Percentiles rank a stretch among this genome's conserved stretches.
These are phyloP conservation scores for Zaprionus taronus DNA, from an alignment of 1,140 invertebrate species.

Conservation along the genomic window DNA sequence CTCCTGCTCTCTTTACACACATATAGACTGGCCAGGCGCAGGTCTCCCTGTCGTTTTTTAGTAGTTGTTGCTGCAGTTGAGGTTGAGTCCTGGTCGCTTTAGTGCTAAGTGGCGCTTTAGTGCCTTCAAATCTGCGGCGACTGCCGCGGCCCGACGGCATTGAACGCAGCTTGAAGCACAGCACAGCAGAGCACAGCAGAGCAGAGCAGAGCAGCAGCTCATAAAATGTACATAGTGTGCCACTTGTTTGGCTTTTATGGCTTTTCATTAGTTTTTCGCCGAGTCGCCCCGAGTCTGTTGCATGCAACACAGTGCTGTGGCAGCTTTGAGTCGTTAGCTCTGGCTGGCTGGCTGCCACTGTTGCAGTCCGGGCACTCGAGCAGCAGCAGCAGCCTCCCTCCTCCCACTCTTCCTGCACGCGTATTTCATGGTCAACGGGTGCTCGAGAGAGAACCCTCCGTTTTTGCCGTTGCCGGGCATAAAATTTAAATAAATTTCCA, in stretches of 20 bases:
- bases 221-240: constrained; percentile 72
- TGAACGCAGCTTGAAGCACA: constrained; percentile 26
- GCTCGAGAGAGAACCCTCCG: constrained; percentile 17
- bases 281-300: constrained; percentile 54
- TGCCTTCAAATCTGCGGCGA: constrained; percentile 73
- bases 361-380: background rate
- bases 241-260: constrained; percentile 80
- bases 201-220: constrained; percentile 45
- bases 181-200: constrained; percentile 10
- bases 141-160: constrained; percentile 39
- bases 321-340: constrained; percentile 24
- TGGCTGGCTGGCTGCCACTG: constrained; percentile 17
- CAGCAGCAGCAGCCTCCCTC: background rate
- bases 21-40: background rate
- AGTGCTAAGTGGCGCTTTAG: constrained; percentile 78
- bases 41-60: background rate
- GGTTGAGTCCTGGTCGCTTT: constrained; percentile 53
- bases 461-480: constrained; percentile 39
- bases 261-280: constrained; percentile 70
- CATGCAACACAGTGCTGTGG: constrained; percentile 33
- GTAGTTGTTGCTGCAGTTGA: constrained; percentile 2
- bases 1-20: too few species aligned
- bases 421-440: constrained; percentile 53
- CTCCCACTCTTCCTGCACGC: background rate
- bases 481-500: constrained; percentile 82